Conservation (phyloP, 1,140 invertebrate genomes). For the Armadillidium nasatum region DNA sequence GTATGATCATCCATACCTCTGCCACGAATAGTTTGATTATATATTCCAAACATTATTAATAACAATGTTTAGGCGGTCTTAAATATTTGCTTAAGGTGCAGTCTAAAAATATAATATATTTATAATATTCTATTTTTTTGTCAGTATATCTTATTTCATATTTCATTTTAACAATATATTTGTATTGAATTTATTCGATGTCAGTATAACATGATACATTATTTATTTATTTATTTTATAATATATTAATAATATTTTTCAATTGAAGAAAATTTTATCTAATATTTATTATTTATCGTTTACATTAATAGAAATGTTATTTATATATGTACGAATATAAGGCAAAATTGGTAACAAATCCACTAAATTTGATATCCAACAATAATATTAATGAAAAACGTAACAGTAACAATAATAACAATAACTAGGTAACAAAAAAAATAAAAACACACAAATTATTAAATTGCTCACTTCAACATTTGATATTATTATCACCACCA, state of each 20-base stretch:
- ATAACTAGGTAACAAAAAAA: too few species aligned
- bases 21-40: conserved; percentile 39
- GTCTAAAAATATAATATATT: not conserved
- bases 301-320: too few species aligned
- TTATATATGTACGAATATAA: too few species aligned
- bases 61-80: not conserved
- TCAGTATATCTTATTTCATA: not conserved
- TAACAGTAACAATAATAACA: too few species aligned
- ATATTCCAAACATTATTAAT: conserved; percentile 44
- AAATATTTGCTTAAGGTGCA: too few species aligned
- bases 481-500: not conserved
- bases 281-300: too few species aligned
- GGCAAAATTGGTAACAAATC: too few species aligned
- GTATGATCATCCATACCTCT: conserved; percentile 29
- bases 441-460: too few species aligned
- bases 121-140: not conserved
- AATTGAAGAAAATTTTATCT: too few species aligned
- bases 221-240: not conserved
- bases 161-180: not conserved
- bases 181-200: not conserved
- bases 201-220: not conserved
- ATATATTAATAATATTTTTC: not conserved
- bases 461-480: too few species aligned
- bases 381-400: too few species aligned
- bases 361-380: too few species aligned